A percentile compares a stretch with the other conserved stretches of the same genome.
Evolutionary conservation across 2,888 invertebrate species (phyloP).

Genomic region (Phlogophora meticulosa): DNA sequence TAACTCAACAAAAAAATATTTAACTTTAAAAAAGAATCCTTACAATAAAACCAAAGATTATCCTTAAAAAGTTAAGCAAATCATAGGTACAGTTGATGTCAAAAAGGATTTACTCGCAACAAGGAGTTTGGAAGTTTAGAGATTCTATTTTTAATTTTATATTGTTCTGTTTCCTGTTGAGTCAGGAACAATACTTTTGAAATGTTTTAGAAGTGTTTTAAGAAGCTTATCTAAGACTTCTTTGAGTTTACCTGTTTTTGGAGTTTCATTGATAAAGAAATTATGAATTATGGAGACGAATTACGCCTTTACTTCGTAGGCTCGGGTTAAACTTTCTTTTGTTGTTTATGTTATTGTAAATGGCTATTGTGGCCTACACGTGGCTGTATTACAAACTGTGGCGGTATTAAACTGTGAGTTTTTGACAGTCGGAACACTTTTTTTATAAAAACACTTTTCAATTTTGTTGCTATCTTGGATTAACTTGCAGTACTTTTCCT

Average conservation of each 20-base stretch:
- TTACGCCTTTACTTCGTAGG: constrained; percentile 11
- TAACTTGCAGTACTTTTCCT: background rate
- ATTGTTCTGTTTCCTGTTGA: constrained; percentile 45
- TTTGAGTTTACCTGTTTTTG: constrained; percentile 52
- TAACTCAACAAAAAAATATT: background rate
- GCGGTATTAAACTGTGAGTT: no score
- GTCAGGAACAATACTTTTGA: constrained; percentile 37
- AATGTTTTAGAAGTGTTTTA: constrained; percentile 45
- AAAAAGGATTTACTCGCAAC: constrained; percentile 31
- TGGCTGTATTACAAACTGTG: background rate
- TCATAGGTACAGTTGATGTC: constrained; percentile 17
- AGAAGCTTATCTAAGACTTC: constrained; percentile 55
- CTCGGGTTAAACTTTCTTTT: constrained; percentile 32
- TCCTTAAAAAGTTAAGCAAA: constrained; percentile 34
- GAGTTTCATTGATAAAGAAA: constrained; percentile 24
- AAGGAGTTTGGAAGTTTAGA: constrained; percentile 23
- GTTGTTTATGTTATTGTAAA: background rate
- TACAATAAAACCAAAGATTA: no score
- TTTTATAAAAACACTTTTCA: background rate
- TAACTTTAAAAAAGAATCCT: no score
- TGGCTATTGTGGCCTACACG: constrained; percentile 12
- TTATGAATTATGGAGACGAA: constrained; percentile 29
- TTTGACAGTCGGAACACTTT: background rate
- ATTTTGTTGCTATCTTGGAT: background rate
- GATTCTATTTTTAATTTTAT: constrained; percentile 50